phyloP scores from a whole-genome alignment of 2,797 vertebrate genomes.

The Buceros bicornis region DNA sequence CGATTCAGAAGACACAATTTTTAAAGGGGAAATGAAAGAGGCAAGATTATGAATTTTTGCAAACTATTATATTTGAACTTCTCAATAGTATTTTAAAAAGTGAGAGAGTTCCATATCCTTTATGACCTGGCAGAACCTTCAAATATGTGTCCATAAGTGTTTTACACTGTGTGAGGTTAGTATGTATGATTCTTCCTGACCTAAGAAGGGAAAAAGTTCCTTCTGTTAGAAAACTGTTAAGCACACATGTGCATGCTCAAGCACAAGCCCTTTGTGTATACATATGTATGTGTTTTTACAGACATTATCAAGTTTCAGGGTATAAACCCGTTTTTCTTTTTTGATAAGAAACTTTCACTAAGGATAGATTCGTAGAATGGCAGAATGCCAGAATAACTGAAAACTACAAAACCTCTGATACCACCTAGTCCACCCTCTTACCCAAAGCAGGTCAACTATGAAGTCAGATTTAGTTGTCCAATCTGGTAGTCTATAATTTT shows the following conservation, averaged over 20 bases:
- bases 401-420: neutral
- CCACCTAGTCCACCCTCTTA: neutral
- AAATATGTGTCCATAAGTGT: neutral
- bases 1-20: neutral
- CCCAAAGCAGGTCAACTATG: neutral
- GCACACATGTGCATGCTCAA: fast-evolving
- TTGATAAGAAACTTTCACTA: neutral
- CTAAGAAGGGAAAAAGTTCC: neutral
- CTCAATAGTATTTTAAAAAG: neutral
- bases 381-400: neutral
- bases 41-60: neutral
- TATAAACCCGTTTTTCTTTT: neutral
- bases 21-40: neutral
- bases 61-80: neutral
- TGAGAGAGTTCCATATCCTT: neutral
- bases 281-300: neutral
- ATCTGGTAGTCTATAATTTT: neutral
- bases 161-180: neutral
- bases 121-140: neutral
- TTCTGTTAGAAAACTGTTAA: neutral
- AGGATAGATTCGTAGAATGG: neutral
- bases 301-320: neutral
- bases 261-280: neutral
- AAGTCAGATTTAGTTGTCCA: neutral
- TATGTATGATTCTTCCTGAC: fast-evolving